Evolutionary conservation across 2,797 vertebrate genomes (phyloP).

Genomic region (Pseudomugil gertrudae): DNA sequence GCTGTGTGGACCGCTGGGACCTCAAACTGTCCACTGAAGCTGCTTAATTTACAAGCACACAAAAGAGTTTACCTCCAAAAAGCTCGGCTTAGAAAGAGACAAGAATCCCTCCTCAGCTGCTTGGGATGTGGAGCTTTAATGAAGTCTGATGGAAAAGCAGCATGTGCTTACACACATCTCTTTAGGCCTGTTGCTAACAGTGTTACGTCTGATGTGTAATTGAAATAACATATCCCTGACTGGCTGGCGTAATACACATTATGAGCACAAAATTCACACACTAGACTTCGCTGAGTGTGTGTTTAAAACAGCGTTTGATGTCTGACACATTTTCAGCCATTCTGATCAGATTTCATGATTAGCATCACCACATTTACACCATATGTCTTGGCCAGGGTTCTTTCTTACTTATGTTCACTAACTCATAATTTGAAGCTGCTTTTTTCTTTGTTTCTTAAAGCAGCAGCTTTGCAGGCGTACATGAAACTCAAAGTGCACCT

Average conservation of each 20-base stretch:
- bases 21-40: neutral
- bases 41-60: neutral
- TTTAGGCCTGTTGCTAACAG: neutral
- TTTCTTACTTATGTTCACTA: neutral
- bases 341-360: neutral
- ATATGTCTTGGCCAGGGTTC: neutral
- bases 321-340: neutral
- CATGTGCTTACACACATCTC: neutral
- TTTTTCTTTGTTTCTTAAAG: neutral
- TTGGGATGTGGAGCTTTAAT: neutral
- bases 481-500: no score
- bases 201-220: neutral
- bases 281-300: no score
- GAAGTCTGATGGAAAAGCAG: neutral
- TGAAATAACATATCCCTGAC: neutral
- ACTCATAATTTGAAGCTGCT: neutral
- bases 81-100: neutral
- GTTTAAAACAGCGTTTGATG: neutral
- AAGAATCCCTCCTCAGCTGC: neutral
- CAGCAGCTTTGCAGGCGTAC: neutral
- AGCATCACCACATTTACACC: neutral
- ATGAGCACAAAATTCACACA: neutral
- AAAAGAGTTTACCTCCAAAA: neutral
- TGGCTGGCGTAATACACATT: neutral
- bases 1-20: constrained; percentile 1